Conservation (phyloP, 2,113 vertebrate genomes). For the Harpagus bidentatus region DNA sequence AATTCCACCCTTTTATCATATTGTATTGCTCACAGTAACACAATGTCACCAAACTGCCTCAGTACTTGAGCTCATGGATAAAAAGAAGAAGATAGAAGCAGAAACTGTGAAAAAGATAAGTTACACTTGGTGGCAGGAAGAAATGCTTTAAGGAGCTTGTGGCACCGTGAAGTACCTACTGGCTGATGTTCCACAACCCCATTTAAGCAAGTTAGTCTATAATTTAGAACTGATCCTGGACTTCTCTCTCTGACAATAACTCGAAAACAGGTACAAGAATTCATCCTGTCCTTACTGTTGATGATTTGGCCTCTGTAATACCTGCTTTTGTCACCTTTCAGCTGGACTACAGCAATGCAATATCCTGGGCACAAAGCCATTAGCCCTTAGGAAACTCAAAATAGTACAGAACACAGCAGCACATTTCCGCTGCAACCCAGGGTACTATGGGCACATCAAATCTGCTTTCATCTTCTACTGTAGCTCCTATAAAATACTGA, state of each 20-base stretch:
- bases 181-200: not conserved
- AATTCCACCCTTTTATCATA: not conserved
- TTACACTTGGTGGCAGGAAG: not conserved
- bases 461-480: not conserved
- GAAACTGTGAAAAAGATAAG: not conserved
- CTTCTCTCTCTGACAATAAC: not conserved
- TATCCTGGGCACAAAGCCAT: not conserved
- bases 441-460: not conserved
- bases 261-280: not conserved
- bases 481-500: not conserved
- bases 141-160: not conserved
- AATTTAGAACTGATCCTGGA: not conserved
- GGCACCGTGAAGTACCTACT: not conserved
- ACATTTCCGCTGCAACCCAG: not conserved
- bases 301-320: not conserved
- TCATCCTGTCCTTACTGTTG: not conserved
- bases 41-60: not conserved
- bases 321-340: not conserved
- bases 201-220: not conserved
- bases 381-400: conserved; percentile 8
- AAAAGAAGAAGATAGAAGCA: not conserved
- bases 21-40: not conserved
- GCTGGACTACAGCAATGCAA: not conserved
- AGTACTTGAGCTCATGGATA: not conserved
- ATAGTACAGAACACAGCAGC: not conserved